A percentile compares a stretch with the other conserved stretches of the same genome.
Evolutionary conservation across 2,797 vertebrate species (phyloP).

Genomic region (Acestrorhynchus altus): DNA sequence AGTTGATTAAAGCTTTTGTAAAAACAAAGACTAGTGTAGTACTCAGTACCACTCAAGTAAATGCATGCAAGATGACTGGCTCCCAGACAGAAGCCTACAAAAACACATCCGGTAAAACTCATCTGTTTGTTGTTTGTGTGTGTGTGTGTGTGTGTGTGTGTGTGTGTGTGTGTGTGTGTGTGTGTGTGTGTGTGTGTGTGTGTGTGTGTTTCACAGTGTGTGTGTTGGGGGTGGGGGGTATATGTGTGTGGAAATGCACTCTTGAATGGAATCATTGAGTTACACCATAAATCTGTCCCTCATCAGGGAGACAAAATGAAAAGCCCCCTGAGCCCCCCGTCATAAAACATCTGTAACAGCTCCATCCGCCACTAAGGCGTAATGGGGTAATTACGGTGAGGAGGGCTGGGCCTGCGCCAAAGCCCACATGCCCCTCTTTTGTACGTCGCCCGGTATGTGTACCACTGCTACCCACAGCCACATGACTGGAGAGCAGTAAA

Average conservation of each 20-base stretch:
- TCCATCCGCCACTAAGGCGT: conserved; percentile 81
- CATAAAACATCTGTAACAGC: conserved; percentile 87
- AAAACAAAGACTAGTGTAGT: conserved; percentile 16
- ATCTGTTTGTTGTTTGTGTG: conserved; percentile 64
- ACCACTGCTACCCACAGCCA: conserved; percentile 35
- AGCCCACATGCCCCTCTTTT: conserved; percentile 71
- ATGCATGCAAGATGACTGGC: conserved; percentile 44
- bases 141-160: conserved; percentile 53
- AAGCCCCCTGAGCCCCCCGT: conserved; percentile 69
- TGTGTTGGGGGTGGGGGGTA: conserved; percentile 37
- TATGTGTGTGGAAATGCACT: conserved; percentile 61
- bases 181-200: conserved; percentile 53
- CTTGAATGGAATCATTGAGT: conserved; percentile 75
- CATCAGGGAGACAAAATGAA: conserved; percentile 82
- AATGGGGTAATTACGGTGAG: conserved; percentile 82
- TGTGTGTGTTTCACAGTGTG: conserved; percentile 50
- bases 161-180: conserved; percentile 49
- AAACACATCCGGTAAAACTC: conserved; percentile 58
- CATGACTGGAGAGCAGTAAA: conserved; percentile 48
- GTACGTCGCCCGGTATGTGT: conserved; percentile 63
- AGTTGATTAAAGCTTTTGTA: background rate
- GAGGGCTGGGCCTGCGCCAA: conserved; percentile 68
- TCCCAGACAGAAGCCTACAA: conserved; percentile 61
- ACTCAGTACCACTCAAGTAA: conserved; percentile 23
- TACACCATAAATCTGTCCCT: conserved; percentile 80